A percentile compares a stretch with the other conserved stretches of the same genome.
Evolutionary conservation across 2,113 vertebrate genomes (phyloP).

Genomic region (Lasiurus borealis): DNA sequence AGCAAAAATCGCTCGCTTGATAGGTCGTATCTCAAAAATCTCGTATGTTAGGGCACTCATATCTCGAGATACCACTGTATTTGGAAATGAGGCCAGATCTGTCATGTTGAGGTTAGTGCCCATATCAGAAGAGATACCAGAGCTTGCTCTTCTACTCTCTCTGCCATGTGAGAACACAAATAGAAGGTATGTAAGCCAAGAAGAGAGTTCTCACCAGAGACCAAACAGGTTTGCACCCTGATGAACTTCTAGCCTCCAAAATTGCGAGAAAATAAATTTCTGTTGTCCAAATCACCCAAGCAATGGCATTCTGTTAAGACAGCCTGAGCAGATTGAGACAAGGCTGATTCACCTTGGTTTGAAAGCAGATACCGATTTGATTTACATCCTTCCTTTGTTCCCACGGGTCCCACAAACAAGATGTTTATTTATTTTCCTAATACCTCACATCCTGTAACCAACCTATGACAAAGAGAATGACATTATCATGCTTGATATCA

Average conservation of each 20-base stretch:
- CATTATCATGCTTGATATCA: not conserved
- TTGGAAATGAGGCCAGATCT: not conserved
- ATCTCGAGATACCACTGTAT: too few species aligned
- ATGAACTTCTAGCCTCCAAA: not conserved
- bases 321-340: not conserved
- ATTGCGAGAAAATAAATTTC: not conserved
- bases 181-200: not conserved
- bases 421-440: not conserved
- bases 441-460: rapidly evolving
- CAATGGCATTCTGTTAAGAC: not conserved
- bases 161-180: not conserved
- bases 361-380: too few species aligned
- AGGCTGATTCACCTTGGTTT: not conserved
- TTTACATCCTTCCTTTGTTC: not conserved
- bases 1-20: too few species aligned
- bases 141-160: not conserved
- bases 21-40: too few species aligned
- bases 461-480: not conserved
- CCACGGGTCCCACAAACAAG: not conserved
- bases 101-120: not conserved
- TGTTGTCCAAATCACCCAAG: not conserved
- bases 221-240: not conserved
- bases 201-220: not conserved
- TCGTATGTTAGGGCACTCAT: too few species aligned
- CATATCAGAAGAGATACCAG: not conserved